phyloP scores from a whole-genome alignment of 2,797 vertebrate genomes.

The Squalus acanthias region DNA sequence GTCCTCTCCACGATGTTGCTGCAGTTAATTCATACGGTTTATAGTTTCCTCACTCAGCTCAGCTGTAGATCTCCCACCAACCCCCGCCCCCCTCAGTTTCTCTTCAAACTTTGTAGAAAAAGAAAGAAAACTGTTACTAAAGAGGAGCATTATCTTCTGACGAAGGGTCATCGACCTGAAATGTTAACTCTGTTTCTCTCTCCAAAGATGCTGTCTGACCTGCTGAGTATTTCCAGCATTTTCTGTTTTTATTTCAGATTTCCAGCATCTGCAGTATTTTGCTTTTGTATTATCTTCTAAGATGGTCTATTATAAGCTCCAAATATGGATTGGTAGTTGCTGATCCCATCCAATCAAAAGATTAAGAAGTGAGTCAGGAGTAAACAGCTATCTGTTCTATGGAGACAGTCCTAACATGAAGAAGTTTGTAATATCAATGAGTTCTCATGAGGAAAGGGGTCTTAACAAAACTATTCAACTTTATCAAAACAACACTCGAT shows the following conservation, averaged over 20 bases:
- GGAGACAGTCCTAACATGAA: background rate
- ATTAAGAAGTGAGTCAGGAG: background rate
- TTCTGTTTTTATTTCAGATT: too few species aligned
- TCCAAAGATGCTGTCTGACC: too few species aligned
- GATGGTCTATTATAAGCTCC: background rate
- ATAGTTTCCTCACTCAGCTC: background rate
- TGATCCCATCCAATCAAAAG: background rate
- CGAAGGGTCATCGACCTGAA: too few species aligned
- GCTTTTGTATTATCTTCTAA: background rate
- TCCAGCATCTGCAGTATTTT: too few species aligned
- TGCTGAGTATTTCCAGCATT: too few species aligned
- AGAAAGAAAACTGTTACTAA: background rate
- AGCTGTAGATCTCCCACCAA: background rate
- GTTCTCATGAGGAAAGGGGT: background rate
- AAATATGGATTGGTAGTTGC: background rate
- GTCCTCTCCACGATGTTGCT: background rate
- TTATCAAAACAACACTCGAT: background rate
- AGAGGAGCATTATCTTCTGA: background rate
- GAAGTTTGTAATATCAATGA: background rate
- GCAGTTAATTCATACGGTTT: background rate
- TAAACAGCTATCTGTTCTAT: background rate
- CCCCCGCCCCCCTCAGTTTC: background rate
- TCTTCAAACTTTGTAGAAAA: background rate
- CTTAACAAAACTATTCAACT: background rate
- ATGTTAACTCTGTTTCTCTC: too few species aligned